Evolutionary conservation across 2,888 invertebrate genomes (phyloP), one percentile per base, ranked within the genome.

Genomic region (Trichogramma dendrolimi): DNA sequence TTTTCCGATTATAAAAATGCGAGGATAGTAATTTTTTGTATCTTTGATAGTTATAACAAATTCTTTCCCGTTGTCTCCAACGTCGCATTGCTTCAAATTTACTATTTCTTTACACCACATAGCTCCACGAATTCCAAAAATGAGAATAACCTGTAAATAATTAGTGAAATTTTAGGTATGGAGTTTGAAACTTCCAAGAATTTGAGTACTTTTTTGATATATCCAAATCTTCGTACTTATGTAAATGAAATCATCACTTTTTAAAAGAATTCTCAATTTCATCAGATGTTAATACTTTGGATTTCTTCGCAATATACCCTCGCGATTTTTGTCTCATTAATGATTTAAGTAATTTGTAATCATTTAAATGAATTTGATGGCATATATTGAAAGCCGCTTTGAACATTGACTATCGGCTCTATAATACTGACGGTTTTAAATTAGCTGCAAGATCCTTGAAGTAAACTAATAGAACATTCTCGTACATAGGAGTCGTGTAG

Each of bases 331-430:
- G 40, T 39, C 48, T 56, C 6, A 47, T 1, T 41, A 48, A 40
- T 41, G n/a, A 11, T 48, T 56, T 56, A 4, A 56, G 38, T n/a
- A 40, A 40, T 6, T 40, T 39, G 41, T 42, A 56, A 5, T 56
- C 7, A 11, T 40, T 11, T 7, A 56, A 11, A 11, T 47, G 5
- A 7, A 56, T 48, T 39, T 48, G 40, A 11, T 48, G 40, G 80
- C 81, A 2, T 14, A 6, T n/a, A 55, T 38, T 55, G n/a, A 55
- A 55, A n/a, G 55, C 39, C 6, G 8, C n/a, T 47, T 40, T 55
- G 3, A 55, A 39, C 40, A n/a, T 55, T 4, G 47, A 47, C 55
- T 39, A 55, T 40, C 38, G n/a, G 8, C 47, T 55, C 40, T 46
- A 55, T 6, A 55, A 10, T 2, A 39, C 39, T 47, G 55, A 10